Evolutionary conservation across 2,888 invertebrate genomes (phyloP).

Genomic region (Tetrapedia diversipes): DNA sequence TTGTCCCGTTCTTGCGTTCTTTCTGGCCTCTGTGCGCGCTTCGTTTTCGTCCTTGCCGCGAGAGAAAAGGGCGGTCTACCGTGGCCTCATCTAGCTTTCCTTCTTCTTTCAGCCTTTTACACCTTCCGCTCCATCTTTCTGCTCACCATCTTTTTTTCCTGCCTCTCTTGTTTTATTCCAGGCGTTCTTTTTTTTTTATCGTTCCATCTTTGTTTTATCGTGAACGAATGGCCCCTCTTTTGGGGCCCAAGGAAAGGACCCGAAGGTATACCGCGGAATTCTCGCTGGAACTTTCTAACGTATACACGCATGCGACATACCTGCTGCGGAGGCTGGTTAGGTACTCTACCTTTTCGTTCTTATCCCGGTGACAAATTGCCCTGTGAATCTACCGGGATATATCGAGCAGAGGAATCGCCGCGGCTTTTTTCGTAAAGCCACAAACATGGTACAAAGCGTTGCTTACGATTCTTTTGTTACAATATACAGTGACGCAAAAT

Average conservation of each 20-base stretch:
- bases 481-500: background rate
- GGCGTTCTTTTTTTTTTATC: background rate
- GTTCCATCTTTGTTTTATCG: background rate
- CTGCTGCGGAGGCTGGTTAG: conserved; percentile 30
- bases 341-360: conserved; percentile 43
- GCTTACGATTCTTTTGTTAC: conserved; percentile 1
- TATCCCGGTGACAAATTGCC: conserved; percentile 63
- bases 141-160: conserved; percentile 24
- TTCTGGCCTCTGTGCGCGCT: conserved; percentile 25
- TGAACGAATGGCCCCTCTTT: background rate
- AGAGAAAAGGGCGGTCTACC: conserved; percentile 69
- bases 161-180: conserved; percentile 21
- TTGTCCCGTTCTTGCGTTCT: conserved; percentile 27
- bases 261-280: conserved; percentile 50
- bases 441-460: background rate
- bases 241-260: conserved; percentile 15
- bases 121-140: conserved; percentile 43
- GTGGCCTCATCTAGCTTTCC: conserved; percentile 27
- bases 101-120: conserved; percentile 38
- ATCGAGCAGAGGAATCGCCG: conserved; percentile 27
- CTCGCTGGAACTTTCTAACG: conserved; percentile 51
- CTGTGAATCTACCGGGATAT: conserved; percentile 21
- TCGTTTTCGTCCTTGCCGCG: conserved; percentile 69
- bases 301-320: conserved; percentile 53
- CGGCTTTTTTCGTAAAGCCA: background rate